Base-by-base conservation (phyloP, 2,888 invertebrate species). In the Sericinus montela region DNA sequence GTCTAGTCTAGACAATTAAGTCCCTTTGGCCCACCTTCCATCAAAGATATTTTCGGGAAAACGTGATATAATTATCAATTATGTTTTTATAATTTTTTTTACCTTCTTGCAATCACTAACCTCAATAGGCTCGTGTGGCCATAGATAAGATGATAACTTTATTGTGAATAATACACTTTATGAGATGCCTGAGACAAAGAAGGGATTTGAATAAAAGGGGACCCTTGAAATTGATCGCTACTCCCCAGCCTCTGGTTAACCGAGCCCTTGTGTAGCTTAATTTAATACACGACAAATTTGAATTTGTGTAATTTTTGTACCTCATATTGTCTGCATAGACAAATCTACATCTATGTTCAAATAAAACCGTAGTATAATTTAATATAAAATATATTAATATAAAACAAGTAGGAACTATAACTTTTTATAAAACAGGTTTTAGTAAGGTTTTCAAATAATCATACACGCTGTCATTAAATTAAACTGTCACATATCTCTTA, bases 141-240 rank as follows among this genome's bases (percentile, higher is more conserved):
- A 65, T 62, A 58, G 48, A 55, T 53, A 56, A 28, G 52, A 46
- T 57, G 54, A 55, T 54, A 54, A 57, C 66, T 70, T 67, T 72
- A 75, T 79, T 76, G 73, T 81, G 76, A 81, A 77, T 80, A 77
- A 79, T 65, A 75, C 65, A 75, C 73, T 80, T 70, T 80, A 82
- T 82, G 78, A 80, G 81, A 82, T 79, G 64, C 64, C 64, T 76
- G 80, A 86, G 81, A 86, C 84, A 87, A 85, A 82, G 80, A 79
- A 79, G 81, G 81, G 81, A 86, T 87, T 86, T 85, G 83, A 84
- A 84, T 82, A 76, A 76, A 78, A 77, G 76, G 69, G 83, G 80
- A 69, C 70, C 78, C 80, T 83, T 85, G 84, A 84, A 88, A 88
- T 86, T 86, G 87, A 86, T 87, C 87, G 83, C 63, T 73, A 62